phyloP scores from a whole-genome alignment of 2,113 vertebrate genomes.

The Lophochroa leadbeateri region DNA sequence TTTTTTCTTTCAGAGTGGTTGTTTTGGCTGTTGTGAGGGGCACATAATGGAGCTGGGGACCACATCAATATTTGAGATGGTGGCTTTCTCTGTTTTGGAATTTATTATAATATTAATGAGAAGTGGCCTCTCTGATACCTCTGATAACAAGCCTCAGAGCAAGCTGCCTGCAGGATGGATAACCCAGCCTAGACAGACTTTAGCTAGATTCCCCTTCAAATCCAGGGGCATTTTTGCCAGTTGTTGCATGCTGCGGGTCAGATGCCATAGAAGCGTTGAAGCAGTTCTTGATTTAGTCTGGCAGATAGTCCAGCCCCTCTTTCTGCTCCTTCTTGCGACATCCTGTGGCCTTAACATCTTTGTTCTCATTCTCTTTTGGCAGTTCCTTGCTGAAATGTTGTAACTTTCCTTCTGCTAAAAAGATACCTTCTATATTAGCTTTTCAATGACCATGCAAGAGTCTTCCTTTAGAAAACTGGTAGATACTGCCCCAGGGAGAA shows the following conservation, averaged over 20 bases:
- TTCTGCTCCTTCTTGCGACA: background rate
- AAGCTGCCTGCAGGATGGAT: constrained; percentile 55
- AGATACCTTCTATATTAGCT: background rate
- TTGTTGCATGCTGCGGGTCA: constrained; percentile 24
- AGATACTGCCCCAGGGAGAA: background rate
- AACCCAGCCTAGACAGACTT: background rate
- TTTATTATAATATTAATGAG: constrained; percentile 30
- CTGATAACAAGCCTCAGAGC: constrained; percentile 11
- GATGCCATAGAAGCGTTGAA: background rate
- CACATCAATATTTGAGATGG: background rate
- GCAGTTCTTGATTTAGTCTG: background rate
- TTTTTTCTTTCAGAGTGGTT: background rate
- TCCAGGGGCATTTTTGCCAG: background rate
- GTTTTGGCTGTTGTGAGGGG: background rate
- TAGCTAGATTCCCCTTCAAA: background rate
- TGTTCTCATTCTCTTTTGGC: background rate
- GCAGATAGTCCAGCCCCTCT: constrained; percentile 2
- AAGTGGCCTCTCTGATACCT: background rate
- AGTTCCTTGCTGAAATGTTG: background rate
- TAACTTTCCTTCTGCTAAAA: background rate
- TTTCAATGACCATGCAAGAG: rapidly evolving
- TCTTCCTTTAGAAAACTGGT: background rate
- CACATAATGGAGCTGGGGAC: background rate
- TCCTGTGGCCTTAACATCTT: background rate
- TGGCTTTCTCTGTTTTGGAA: background rate